Percentiles rank a stretch among this genome's conserved stretches.
These are phyloP conservation scores for Gandaritis pyraliata DNA, from an alignment of 2,888 invertebrate species.

Conservation along the genomic window DNA sequence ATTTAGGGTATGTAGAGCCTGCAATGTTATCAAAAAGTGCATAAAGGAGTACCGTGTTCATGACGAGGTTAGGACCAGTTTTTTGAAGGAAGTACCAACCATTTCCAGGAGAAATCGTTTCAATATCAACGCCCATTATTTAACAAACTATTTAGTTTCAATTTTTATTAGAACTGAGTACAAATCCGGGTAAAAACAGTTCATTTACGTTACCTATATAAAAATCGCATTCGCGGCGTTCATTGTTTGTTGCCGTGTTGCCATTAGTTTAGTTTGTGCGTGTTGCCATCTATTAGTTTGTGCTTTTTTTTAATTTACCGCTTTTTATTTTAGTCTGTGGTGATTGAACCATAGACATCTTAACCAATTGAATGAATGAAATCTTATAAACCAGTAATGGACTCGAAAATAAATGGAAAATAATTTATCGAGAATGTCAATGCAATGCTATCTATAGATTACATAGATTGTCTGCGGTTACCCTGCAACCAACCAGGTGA, in stretches of 20 bases:
- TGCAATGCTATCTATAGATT: not conserved
- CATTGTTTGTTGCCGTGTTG: too few species aligned
- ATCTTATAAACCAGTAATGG: not conserved
- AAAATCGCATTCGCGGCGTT: not conserved
- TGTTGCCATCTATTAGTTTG: too few species aligned
- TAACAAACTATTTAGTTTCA: not conserved
- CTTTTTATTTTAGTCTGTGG: too few species aligned
- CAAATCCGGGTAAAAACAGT: too few species aligned
- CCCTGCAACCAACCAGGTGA: constrained; percentile 50
- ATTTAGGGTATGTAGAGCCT: constrained; percentile 96
- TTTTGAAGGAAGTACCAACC: constrained; percentile 49
- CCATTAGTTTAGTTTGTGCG: too few species aligned
- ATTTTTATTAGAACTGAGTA: not conserved
- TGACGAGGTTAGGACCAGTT: not conserved
- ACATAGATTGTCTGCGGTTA: constrained; percentile 26
- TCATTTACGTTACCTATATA: too few species aligned
- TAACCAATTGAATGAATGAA: too few species aligned
- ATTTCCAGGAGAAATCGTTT: constrained; percentile 73
- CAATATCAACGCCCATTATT: constrained; percentile 75
- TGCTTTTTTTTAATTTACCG: too few species aligned
- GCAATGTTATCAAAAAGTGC: constrained; percentile 48
- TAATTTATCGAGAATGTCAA: constrained; percentile 6
- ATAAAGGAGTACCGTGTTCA: constrained; percentile 8
- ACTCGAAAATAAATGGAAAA: not conserved
- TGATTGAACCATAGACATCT: too few species aligned